Evolutionary conservation across 2,113 vertebrate species (phyloP).

Genomic region (Cyphomyrus discorhynchus): DNA sequence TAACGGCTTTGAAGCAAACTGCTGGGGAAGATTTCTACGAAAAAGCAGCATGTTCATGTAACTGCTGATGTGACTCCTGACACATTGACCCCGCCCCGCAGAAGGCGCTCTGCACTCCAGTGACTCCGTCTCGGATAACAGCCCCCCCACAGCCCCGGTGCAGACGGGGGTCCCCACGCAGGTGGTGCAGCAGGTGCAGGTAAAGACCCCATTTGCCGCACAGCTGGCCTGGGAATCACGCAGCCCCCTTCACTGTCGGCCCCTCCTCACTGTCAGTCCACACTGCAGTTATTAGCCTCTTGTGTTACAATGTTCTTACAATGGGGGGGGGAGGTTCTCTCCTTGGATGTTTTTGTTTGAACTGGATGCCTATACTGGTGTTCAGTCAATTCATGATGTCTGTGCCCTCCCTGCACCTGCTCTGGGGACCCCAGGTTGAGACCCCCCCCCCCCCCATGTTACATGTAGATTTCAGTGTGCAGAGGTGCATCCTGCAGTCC

Average conservation of each 20-base stretch:
- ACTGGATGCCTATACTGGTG: not conserved
- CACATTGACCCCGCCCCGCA: slow-evolving; percentile 30
- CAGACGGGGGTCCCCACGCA: slow-evolving; percentile 83
- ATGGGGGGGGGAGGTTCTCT: not conserved
- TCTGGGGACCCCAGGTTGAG: not conserved
- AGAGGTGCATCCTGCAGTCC: not conserved
- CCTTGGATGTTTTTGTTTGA: not conserved
- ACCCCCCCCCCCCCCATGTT: not conserved
- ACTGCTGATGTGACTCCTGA: not conserved
- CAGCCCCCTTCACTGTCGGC: not conserved
- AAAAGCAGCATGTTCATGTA: not conserved
- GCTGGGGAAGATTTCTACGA: not conserved
- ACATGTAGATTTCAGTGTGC: not conserved
- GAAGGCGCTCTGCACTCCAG: slow-evolving; percentile 82
- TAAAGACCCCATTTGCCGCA: slow-evolving; percentile 36
- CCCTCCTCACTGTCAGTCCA: not conserved
- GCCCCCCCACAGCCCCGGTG: slow-evolving; percentile 70
- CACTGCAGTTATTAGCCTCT: not conserved
- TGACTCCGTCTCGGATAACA: slow-evolving; percentile 77
- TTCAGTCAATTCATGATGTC: not conserved
- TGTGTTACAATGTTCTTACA: not conserved
- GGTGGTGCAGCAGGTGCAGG: slow-evolving; percentile 87
- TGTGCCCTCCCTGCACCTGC: not conserved
- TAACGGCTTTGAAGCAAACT: not conserved
- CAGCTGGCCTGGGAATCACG: not conserved